phyloP scores from a whole-genome alignment of 1,140 invertebrate species.

The Lethrus apterus region DNA sequence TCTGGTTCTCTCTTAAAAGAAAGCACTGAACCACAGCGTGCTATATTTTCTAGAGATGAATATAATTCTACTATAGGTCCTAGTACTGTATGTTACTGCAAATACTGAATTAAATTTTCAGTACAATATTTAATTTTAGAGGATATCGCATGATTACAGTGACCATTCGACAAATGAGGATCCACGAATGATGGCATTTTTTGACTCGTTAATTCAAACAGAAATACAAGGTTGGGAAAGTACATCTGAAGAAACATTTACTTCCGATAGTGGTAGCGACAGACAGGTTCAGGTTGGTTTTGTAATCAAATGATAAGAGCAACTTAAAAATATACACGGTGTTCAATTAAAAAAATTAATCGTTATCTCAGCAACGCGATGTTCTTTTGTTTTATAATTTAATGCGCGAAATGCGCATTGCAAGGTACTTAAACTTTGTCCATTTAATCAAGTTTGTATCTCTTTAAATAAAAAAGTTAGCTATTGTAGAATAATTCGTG shows the following conservation, averaged over 20 bases:
- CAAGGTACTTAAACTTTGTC: too few species aligned
- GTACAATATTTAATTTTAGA: conserved; percentile 44
- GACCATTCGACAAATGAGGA: conserved; percentile 83
- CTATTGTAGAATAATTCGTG: too few species aligned
- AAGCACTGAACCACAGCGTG: conserved; percentile 57
- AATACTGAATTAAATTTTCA: too few species aligned
- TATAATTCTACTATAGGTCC: conserved; percentile 76
- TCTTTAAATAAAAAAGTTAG: too few species aligned
- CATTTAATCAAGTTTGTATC: too few species aligned
- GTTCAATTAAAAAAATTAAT: not conserved
- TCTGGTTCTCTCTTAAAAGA: conserved; percentile 49
- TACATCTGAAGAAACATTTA: conserved; percentile 31
- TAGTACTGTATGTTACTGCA: conserved; percentile 44
- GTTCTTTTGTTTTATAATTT: too few species aligned
- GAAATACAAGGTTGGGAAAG: conserved; percentile 71
- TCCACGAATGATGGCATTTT: conserved; percentile 93
- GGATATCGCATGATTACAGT: conserved; percentile 72
- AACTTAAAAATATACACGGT: too few species aligned
- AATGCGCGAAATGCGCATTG: too few species aligned
- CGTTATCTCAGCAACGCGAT: not conserved
- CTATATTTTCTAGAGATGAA: conserved; percentile 79
- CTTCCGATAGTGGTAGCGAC: conserved; percentile 47
- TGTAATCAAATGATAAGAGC: not conserved
- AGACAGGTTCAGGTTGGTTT: conserved; percentile 18
- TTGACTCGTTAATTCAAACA: conserved; percentile 85